phyloP scores from a whole-genome alignment of 2,113 vertebrate genomes.

The Barnardius zonarius region DNA sequence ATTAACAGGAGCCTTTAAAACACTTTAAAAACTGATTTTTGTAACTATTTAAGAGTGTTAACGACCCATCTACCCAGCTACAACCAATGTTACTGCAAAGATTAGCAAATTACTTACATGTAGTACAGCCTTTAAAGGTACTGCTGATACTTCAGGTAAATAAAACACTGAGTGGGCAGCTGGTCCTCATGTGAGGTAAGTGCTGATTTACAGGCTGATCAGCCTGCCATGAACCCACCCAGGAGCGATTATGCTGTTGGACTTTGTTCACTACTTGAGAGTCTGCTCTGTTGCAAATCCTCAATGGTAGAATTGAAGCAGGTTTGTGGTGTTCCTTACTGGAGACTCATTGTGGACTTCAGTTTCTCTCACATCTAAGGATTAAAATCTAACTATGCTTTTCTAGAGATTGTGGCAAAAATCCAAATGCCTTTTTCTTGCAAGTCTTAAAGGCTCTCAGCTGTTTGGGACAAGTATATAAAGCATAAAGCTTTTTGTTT shows the following conservation, averaged over 20 bases:
- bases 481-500: background rate
- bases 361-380: background rate
- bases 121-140: background rate
- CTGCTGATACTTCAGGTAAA: background rate
- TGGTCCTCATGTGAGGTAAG: background rate
- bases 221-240: background rate
- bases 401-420: background rate
- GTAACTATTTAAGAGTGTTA: background rate
- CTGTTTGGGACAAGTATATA: background rate
- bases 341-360: background rate
- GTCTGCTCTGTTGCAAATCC: background rate
- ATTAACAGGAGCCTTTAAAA: background rate
- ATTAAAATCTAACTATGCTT: background rate
- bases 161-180: background rate
- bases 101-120: background rate
- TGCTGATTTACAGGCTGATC: background rate
- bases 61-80: background rate
- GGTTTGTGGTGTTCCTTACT: background rate
- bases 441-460: background rate
- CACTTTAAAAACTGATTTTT: background rate
- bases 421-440: background rate
- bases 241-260: background rate
- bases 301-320: background rate
- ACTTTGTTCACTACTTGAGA: background rate
- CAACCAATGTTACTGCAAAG: background rate